These are phyloP conservation scores for Lottia gigantea DNA, from an alignment of 2,888 invertebrate species.

Conservation along the genomic window DNA sequence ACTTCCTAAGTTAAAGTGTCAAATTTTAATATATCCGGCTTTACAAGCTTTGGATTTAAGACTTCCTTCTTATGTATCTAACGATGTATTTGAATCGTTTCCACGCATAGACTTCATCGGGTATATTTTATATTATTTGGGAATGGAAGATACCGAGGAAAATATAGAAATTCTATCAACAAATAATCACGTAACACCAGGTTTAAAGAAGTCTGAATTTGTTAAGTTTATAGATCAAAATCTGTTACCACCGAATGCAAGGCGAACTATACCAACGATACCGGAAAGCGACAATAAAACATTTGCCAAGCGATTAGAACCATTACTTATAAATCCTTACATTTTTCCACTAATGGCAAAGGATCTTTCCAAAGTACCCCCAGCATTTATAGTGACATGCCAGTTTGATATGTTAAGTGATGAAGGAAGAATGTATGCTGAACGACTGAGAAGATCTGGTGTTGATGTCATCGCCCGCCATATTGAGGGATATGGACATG, in stretches of 20 bases:
- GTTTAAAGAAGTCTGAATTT: slow-evolving; percentile 29
- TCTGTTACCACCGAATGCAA: slow-evolving; percentile 17
- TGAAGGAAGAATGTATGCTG: slow-evolving; percentile 61
- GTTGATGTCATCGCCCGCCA: slow-evolving; percentile 35
- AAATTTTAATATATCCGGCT: slow-evolving; percentile 57
- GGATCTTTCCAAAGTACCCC: slow-evolving; percentile 50
- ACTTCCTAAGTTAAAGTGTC: slow-evolving; percentile 28
- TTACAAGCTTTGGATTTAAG: slow-evolving; percentile 61
- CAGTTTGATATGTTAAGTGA: slow-evolving; percentile 65
- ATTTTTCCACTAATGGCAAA: slow-evolving; percentile 62
- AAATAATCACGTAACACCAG: slow-evolving; percentile 36
- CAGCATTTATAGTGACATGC: slow-evolving; percentile 57
- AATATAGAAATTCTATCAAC: slow-evolving; percentile 15
- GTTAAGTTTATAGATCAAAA: slow-evolving; percentile 25
- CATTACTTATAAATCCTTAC: slow-evolving; percentile 30
- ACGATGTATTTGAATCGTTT: slow-evolving; percentile 16
- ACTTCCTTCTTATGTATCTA: slow-evolving; percentile 38
- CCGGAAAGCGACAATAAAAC: slow-evolving; percentile 13
- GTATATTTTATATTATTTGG: slow-evolving; percentile 27
- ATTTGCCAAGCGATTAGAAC: slow-evolving; percentile 22
- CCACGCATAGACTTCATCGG: slow-evolving; percentile 17
- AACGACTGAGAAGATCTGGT: slow-evolving; percentile 46
- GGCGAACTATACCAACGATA: background rate
- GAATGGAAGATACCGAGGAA: slow-evolving; percentile 7
- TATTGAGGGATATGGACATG: too few relatives aligned